phyloP scores from a whole-genome alignment of 2,113 vertebrate genomes.

The Cichladusa arquata region DNA sequence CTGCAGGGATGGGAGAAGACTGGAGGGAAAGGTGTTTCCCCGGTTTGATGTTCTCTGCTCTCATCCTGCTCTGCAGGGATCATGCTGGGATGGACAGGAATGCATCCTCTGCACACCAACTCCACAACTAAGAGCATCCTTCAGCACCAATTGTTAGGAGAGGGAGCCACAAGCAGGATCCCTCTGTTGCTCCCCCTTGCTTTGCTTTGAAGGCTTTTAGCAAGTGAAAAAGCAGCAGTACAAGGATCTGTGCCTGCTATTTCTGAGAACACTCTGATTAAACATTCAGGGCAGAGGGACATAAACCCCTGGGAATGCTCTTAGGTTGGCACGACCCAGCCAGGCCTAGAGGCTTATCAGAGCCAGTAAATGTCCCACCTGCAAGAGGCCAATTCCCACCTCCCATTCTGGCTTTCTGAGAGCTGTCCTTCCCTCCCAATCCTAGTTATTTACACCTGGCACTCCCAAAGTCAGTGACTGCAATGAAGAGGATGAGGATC shows the following conservation, averaged over 20 bases:
- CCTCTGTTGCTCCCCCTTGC: not conserved
- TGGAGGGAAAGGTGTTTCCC: not conserved
- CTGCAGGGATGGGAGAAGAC: not conserved
- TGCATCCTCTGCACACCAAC: not conserved
- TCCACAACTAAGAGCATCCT: not conserved
- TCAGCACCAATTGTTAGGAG: not conserved
- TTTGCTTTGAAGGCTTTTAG: not conserved
- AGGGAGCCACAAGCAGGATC: not conserved
- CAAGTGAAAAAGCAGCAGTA: not conserved
- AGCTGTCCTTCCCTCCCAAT: not conserved
- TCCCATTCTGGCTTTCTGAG: not conserved
- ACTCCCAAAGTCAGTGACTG: not conserved
- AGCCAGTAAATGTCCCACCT: not conserved
- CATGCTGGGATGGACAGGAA: not conserved
- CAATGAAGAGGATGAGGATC: not conserved
- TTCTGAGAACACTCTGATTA: not conserved
- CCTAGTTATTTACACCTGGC: not conserved
- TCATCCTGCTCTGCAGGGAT: not conserved
- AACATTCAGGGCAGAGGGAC: not conserved
- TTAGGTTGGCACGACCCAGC: accelerated
- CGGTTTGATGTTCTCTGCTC: not conserved
- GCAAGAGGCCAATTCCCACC: not conserved
- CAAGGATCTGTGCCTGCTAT: not conserved
- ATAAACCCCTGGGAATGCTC: not conserved
- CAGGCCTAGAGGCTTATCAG: not conserved